Conservation (phyloP, 2,888 invertebrate species). For the Pelosia muscerda region DNA sequence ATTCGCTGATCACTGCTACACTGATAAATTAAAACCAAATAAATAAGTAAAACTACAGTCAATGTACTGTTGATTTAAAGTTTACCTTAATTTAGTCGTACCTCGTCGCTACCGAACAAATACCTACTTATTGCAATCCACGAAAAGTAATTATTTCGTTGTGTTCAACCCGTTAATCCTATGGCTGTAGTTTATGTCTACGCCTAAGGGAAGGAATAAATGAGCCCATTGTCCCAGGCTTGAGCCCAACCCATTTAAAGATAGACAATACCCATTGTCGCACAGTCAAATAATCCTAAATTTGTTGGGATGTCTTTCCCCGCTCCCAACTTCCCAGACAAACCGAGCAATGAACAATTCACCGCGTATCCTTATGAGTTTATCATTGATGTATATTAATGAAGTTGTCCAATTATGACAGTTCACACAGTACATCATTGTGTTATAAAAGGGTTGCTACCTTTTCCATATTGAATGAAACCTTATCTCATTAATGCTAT, state of each 20-base stretch:
- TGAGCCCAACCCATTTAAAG: conserved; percentile 75
- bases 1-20: no score
- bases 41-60: background rate
- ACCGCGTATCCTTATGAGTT: conserved; percentile 46
- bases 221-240: conserved; percentile 76
- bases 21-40: background rate
- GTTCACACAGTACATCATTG: conserved; percentile 4
- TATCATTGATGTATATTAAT: conserved; percentile 48
- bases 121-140: conserved; percentile 51
- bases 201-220: conserved; percentile 80
- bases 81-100: conserved; percentile 15
- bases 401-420: conserved; percentile 20
- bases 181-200: conserved; percentile 71
- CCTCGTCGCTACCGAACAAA: conserved; percentile 26
- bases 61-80: background rate
- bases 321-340: conserved; percentile 65
- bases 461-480: background rate
- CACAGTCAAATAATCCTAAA: conserved; percentile 76
- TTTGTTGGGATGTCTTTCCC: conserved; percentile 75
- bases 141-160: conserved; percentile 72
- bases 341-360: conserved; percentile 62
- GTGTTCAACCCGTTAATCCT: conserved; percentile 73
- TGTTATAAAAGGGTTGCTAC: background rate
- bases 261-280: conserved; percentile 81
- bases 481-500: background rate